phyloP scores from a whole-genome alignment of 2,888 invertebrate species.

The Patella depressa region DNA sequence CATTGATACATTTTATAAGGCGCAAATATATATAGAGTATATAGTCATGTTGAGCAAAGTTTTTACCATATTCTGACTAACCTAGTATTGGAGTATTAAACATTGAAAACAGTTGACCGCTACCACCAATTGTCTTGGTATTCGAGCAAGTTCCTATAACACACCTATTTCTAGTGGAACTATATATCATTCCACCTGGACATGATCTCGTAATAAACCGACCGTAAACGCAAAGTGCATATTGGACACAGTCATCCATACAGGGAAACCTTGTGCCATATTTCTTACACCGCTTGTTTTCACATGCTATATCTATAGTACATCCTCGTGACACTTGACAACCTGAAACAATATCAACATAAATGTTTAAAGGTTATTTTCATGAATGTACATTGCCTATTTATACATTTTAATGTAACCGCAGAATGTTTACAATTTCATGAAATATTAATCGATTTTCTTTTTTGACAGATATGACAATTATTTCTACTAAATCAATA shows the following conservation, averaged over 20 bases:
- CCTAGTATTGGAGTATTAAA: no score
- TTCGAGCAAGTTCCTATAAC: neutral
- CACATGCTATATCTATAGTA: neutral
- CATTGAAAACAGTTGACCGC: no score
- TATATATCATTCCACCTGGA: conserved; percentile 17
- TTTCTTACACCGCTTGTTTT: conserved; percentile 20
- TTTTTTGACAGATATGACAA: no score
- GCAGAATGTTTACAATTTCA: no score
- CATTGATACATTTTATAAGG: no score
- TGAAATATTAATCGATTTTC: no score
- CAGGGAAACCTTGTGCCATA: conserved; percentile 32
- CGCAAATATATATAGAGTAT: no score
- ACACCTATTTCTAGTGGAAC: conserved; percentile 15
- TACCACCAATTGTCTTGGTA: neutral
- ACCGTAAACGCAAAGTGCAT: conserved; percentile 38
- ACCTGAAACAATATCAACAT: neutral
- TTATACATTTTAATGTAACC: no score
- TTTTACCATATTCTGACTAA: no score
- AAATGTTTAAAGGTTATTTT: neutral
- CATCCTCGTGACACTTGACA: neutral
- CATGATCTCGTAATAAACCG: conserved; percentile 32
- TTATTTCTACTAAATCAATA: no score
- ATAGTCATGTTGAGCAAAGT: no score
- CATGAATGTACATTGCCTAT: no score
- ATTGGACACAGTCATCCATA: conserved; percentile 27